Percentiles rank a stretch among this genome's conserved stretches.
phyloP scores from a whole-genome alignment of 2,113 vertebrate species.

The Okapia johnstoni region DNA sequence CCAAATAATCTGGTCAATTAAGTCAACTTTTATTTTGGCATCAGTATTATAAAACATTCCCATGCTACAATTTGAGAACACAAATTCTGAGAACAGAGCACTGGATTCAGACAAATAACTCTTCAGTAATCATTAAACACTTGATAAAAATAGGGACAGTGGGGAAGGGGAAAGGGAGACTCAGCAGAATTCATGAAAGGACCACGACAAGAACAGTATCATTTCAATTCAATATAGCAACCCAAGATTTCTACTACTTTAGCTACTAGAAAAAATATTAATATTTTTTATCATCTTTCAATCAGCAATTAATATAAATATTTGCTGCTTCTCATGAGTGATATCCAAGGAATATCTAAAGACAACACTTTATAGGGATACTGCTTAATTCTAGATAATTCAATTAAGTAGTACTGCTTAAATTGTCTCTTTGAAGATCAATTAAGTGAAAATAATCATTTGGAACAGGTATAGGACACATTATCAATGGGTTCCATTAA shows the following conservation, averaged over 20 bases:
- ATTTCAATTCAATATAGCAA: constrained; percentile 21
- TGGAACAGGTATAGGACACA: neutral
- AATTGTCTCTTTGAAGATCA: neutral
- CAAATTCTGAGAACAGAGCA: constrained; percentile 17
- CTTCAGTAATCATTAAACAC: constrained; percentile 3
- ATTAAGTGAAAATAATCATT: neutral
- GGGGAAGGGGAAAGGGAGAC: neutral
- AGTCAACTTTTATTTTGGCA: constrained; percentile 65
- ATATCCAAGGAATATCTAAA: constrained; percentile 40
- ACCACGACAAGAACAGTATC: neutral
- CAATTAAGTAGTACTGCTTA: neutral
- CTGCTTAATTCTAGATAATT: constrained; percentile 11
- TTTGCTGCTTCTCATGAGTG: neutral
- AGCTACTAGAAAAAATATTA: neutral
- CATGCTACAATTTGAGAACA: neutral
- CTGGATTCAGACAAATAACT: neutral
- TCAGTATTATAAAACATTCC: neutral
- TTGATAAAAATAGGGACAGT: neutral
- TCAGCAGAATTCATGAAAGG: neutral
- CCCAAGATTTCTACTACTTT: neutral
- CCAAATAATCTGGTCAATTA: constrained; percentile 31
- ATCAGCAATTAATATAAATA: constrained; percentile 19
- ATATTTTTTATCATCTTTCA: constrained; percentile 12
- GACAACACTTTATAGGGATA: neutral
- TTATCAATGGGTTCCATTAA: neutral